Evolutionary conservation across 1,140 invertebrate species (phyloP).

Genomic region (Cotesia typhae): DNA sequence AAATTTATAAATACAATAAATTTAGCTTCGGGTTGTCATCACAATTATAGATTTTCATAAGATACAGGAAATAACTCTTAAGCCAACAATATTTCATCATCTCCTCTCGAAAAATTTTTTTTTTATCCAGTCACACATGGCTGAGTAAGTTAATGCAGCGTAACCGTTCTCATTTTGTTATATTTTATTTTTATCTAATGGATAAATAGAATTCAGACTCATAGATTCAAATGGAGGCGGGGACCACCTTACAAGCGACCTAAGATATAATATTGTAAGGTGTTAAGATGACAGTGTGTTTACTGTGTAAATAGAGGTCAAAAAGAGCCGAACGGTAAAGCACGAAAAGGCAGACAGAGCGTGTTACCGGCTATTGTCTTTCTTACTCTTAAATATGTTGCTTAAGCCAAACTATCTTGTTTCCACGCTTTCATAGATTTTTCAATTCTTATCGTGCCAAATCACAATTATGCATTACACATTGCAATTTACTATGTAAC

Average conservation of each 20-base stretch:
- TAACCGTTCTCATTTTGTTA: too few relatives aligned
- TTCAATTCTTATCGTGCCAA: constrained; percentile 25
- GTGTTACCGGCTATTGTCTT: constrained; percentile 45
- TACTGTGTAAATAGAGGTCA: constrained; percentile 38
- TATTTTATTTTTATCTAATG: neutral
- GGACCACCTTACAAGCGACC: neutral
- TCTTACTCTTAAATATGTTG: constrained; percentile 34
- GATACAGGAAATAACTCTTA: too few relatives aligned
- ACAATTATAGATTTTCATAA: neutral
- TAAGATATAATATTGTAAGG: neutral
- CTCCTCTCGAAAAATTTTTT: neutral
- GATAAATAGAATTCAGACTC: neutral
- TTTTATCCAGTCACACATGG: neutral
- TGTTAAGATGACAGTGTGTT: neutral
- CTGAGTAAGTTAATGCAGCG: too few relatives aligned
- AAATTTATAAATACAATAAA: too few relatives aligned
- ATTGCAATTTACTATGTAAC: too few relatives aligned
- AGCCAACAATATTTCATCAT: constrained; percentile 3
- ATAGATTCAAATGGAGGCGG: neutral
- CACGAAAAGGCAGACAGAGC: constrained; percentile 44
- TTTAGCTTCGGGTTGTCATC: neutral
- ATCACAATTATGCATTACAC: too few relatives aligned
- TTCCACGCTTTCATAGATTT: constrained; percentile 47
- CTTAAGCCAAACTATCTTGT: constrained; percentile 40
- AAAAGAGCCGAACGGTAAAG: constrained; percentile 43